Evolutionary conservation across 1,140 invertebrate genomes (phyloP).

Genomic region (Teleogryllus occipitalis): DNA sequence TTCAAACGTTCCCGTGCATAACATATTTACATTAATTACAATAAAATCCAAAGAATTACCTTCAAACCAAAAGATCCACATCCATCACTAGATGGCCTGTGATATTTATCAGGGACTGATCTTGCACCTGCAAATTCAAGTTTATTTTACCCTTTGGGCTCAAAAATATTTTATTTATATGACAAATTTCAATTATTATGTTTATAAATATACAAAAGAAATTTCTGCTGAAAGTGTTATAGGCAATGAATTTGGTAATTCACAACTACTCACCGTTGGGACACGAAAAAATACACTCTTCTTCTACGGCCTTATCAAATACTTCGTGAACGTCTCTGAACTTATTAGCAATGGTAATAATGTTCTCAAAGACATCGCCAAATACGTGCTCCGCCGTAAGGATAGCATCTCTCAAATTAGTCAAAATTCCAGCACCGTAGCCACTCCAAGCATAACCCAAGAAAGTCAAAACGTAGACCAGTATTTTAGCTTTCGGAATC

Average conservation of each 20-base stretch:
- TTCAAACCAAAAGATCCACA: slow-evolving; percentile 63
- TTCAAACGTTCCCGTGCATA: no score
- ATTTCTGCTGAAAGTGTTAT: background rate
- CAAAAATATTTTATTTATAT: slow-evolving; percentile 7
- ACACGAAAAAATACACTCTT: slow-evolving; percentile 69
- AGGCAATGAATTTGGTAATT: background rate
- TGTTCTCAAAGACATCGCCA: slow-evolving; percentile 62
- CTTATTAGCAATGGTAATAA: slow-evolving; percentile 64
- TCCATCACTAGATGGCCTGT: slow-evolving; percentile 64
- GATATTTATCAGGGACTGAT: slow-evolving; percentile 55
- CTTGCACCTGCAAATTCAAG: slow-evolving; percentile 15
- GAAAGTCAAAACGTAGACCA: slow-evolving; percentile 66
- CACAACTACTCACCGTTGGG: slow-evolving; percentile 47
- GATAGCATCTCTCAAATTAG: slow-evolving; percentile 67
- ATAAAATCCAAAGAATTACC: slow-evolving; percentile 27
- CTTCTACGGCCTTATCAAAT: slow-evolving; percentile 73
- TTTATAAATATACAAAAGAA: background rate
- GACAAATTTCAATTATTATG: background rate
- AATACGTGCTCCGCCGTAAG: slow-evolving; percentile 65
- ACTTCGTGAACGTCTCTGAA: slow-evolving; percentile 70
- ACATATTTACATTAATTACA: background rate
- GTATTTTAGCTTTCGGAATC: slow-evolving; percentile 61
- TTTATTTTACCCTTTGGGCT: background rate
- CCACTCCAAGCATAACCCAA: slow-evolving; percentile 68
- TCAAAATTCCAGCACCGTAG: slow-evolving; percentile 62